These are phyloP conservation scores for Caiman crocodilus DNA, from an alignment of 2,797 vertebrate genomes.

Conservation along the genomic window DNA sequence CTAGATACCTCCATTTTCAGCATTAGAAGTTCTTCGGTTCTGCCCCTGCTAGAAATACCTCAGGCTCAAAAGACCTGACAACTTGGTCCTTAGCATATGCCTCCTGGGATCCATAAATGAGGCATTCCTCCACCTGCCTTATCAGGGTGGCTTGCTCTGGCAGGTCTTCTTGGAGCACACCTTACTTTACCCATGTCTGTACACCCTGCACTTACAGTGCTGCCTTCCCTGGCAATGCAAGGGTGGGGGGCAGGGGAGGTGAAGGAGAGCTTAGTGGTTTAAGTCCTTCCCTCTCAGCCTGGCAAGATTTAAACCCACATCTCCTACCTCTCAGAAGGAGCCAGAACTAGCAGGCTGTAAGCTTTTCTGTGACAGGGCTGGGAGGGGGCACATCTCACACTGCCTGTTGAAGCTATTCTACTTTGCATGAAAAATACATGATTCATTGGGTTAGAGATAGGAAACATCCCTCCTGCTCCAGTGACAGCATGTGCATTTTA, in stretches of 20 bases:
- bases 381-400: too few relatives aligned
- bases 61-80: rapidly evolving
- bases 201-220: background rate
- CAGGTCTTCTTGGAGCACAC: background rate
- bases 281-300: too few relatives aligned
- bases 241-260: too few relatives aligned
- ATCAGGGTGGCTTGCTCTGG: background rate
- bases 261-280: too few relatives aligned
- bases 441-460: too few relatives aligned
- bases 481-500: background rate
- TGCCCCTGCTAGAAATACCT: background rate
- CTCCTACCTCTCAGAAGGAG: too few relatives aligned
- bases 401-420: too few relatives aligned
- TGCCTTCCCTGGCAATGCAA: background rate
- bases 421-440: too few relatives aligned
- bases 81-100: background rate
- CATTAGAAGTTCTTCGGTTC: background rate
- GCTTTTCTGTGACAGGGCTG: too few relatives aligned
- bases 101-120: background rate
- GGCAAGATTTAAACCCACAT: too few relatives aligned
- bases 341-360: too few relatives aligned
- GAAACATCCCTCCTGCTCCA: too few relatives aligned
- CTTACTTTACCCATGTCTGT: background rate
- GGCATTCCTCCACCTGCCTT: background rate
- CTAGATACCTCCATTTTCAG: background rate